A percentile compares a stretch with the other conserved stretches of the same genome.
These are phyloP conservation scores for Crenichthys baileyi DNA, from an alignment of 2,797 vertebrate genomes.

Conservation along the genomic window DNA sequence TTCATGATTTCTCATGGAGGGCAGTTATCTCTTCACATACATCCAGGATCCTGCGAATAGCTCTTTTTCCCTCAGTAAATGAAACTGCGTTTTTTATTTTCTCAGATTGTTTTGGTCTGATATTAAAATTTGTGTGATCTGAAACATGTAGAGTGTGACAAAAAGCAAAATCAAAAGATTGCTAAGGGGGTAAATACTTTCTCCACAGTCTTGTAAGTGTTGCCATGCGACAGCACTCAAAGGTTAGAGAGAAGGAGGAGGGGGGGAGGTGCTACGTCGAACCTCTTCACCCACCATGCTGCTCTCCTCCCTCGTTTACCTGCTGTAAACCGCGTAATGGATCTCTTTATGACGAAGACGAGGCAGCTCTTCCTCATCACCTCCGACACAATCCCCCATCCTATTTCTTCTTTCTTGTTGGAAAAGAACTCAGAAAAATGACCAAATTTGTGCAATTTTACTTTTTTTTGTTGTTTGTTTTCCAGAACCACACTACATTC, in stretches of 20 bases:
- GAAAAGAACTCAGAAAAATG: conserved; percentile 26
- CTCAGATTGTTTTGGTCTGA: not conserved
- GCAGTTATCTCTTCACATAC: not conserved
- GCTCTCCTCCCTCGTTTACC: conserved; percentile 63
- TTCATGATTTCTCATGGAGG: not conserved
- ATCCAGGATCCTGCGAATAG: not conserved
- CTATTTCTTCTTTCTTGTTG: conserved; percentile 57
- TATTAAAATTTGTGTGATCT: not conserved
- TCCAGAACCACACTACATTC: conserved; percentile 81
- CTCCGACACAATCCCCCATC: conserved; percentile 49
- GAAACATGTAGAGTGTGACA: not conserved
- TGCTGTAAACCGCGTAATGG: conserved; percentile 64
- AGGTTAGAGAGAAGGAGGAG: conserved; percentile 23
- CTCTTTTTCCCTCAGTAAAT: not conserved
- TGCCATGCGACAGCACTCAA: conserved; percentile 50
- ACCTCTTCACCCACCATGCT: conserved; percentile 34
- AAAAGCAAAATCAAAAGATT: not conserved
- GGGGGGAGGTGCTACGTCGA: conserved; percentile 19
- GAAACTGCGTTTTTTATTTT: not conserved
- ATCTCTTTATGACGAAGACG: conserved; percentile 37
- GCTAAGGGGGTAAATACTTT: not conserved
- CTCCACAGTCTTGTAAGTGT: conserved; percentile 34
- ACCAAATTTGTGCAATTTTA: conserved; percentile 70
- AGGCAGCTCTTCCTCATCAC: conserved; percentile 56
- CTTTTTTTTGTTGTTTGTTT: conserved; percentile 36